These are phyloP conservation scores for Tenthredo notha DNA, from an alignment of 2,888 invertebrate species.

Conservation along the genomic window DNA sequence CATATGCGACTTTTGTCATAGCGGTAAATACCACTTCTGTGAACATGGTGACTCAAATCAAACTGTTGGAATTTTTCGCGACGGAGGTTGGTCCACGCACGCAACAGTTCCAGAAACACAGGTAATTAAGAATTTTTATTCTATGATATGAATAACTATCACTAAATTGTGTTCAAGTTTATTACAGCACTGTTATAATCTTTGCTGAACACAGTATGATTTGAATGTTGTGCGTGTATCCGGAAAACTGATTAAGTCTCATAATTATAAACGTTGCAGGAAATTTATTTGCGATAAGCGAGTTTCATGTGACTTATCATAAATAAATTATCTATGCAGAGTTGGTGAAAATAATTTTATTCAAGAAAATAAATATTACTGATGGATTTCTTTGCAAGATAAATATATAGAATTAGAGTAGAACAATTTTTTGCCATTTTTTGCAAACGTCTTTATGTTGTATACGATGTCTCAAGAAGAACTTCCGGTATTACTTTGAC, in stretches of 20 bases:
- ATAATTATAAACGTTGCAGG: background rate
- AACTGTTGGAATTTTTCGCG: constrained; percentile 83
- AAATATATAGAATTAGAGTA: too few relatives aligned
- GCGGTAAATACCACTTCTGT: constrained; percentile 85
- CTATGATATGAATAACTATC: background rate
- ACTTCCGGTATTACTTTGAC: background rate
- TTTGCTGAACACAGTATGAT: background rate
- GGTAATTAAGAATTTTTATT: constrained; percentile 77
- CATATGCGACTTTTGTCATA: constrained; percentile 83
- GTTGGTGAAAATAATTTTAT: background rate
- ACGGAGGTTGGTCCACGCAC: constrained; percentile 87
- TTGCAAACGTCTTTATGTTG: too few relatives aligned
- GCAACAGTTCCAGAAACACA: constrained; percentile 82
- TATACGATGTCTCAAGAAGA: background rate
- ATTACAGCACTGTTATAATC: background rate
- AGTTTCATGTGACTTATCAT: background rate
- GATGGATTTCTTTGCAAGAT: too few relatives aligned
- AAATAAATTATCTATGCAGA: background rate
- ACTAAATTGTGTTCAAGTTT: background rate
- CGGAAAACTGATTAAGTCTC: background rate
- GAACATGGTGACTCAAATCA: constrained; percentile 81
- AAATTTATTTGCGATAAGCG: background rate
- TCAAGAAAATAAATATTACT: too few relatives aligned
- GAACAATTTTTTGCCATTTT: too few relatives aligned
- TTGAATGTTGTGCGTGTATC: background rate